Evolutionary conservation across 2,113 vertebrate species (phyloP).

Genomic region (Pica pica): DNA sequence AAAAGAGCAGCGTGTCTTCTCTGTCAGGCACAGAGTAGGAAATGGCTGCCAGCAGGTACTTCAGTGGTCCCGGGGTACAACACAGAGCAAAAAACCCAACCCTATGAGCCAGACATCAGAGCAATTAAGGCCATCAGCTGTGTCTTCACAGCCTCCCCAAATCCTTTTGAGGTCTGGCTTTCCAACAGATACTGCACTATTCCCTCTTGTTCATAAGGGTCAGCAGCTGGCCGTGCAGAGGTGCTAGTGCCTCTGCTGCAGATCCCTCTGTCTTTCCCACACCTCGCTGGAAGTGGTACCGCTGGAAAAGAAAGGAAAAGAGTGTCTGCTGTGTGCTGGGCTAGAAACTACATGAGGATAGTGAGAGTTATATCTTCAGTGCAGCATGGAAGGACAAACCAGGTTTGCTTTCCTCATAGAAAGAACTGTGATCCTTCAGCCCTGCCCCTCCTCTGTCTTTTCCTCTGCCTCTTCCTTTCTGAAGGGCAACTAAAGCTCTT

Average conservation of each 20-base stretch:
- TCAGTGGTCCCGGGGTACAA: background rate
- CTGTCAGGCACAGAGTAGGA: background rate
- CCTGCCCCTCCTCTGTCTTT: background rate
- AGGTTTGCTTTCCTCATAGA: background rate
- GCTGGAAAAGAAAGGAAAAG: background rate
- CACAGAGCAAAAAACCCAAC: background rate
- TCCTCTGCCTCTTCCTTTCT: background rate
- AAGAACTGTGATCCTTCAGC: background rate
- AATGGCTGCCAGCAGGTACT: background rate
- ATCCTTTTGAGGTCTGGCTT: background rate
- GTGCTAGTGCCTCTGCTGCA: background rate
- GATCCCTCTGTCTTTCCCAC: background rate
- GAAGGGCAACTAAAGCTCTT: background rate
- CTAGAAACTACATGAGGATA: background rate
- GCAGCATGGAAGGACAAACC: background rate
- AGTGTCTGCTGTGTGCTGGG: background rate
- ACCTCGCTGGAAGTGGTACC: background rate
- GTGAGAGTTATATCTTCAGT: background rate
- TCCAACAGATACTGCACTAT: background rate
- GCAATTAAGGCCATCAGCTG: background rate
- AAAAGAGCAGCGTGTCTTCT: background rate
- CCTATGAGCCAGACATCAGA: background rate
- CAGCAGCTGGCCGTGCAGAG: rapidly evolving
- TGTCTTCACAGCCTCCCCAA: background rate
- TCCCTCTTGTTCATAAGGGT: background rate